A percentile compares a stretch with the other conserved stretches of the same genome.
These are phyloP conservation scores for Galagoides demidoff DNA, from an alignment of 2,797 vertebrate genomes.

Conservation along the genomic window DNA sequence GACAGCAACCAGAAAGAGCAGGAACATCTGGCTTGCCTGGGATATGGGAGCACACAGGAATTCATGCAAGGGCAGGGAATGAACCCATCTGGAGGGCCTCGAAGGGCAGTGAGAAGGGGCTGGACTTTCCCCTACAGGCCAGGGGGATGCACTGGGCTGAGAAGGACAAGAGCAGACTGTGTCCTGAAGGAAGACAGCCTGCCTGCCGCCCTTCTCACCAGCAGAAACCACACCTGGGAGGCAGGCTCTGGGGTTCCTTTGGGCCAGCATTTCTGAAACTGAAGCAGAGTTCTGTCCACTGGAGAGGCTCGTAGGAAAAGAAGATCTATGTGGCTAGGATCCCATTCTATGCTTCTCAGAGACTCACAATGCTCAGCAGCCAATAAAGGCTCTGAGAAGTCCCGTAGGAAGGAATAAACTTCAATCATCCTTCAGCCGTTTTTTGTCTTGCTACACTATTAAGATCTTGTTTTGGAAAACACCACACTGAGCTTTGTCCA, in stretches of 20 bases:
- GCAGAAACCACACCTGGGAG: neutral
- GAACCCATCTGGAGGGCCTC: neutral
- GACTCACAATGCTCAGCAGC: neutral
- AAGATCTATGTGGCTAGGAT: neutral
- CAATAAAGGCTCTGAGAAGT: neutral
- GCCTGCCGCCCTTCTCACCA: neutral
- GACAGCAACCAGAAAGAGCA: neutral
- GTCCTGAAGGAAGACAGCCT: neutral
- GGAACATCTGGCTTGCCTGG: neutral
- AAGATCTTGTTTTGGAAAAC: neutral
- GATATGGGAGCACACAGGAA: neutral
- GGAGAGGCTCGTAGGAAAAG: neutral
- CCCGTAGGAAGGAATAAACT: neutral
- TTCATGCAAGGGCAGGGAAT: neutral
- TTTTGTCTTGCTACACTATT: neutral
- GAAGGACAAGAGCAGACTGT: neutral
- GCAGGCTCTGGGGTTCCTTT: rapidly evolving
- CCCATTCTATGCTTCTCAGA: neutral
- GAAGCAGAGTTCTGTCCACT: neutral
- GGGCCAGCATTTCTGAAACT: neutral
- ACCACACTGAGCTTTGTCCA: rapidly evolving
- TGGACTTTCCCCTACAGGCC: neutral
- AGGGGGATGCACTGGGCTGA: neutral
- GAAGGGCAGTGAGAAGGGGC: neutral
- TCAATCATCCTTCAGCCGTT: neutral